Base-by-base conservation (phyloP, 2,797 vertebrate genomes). In the Glyptemys insculpta region DNA sequence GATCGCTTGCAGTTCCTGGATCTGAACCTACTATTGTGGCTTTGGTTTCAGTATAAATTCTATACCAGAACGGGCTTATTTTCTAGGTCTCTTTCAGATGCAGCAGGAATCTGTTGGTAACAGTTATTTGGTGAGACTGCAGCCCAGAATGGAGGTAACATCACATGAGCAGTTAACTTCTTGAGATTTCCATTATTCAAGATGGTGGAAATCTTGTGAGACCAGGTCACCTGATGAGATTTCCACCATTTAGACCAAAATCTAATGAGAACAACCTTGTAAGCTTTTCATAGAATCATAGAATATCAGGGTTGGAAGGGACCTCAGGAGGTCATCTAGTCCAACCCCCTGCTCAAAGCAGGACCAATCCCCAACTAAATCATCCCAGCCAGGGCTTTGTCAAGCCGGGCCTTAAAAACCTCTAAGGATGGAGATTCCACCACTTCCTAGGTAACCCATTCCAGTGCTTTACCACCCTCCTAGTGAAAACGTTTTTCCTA, bases 211-310 rank as follows among this genome's bases (percentile, higher is more conserved):
- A 37, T 80, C 50, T 57, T 1, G 0, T 8, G 9, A 88, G 0
- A 68, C 8, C 3, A 74, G 50, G 29, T 62, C 54, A 76, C 37
- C 6, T 47, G 15, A 19, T 52, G 23, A 84, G 49, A 81, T 5
- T 93, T 91, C 41, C 44, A 18, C 62, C 7, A 44, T 54, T 47
- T 83, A 47, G 5, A 78, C 49, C 27, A 86, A 85, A 93, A 89
- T 0, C 1, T 1, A 87, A 6, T 1, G 3, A 89, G 62, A 10
- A 44, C 85, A 5, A 79, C 50, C 56, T 62, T 91, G n/a, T 27
- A 6, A 1, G 1, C 34, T 27, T 88, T 68, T 44, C 44, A 44
- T 8, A 44, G 41, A 41, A 41, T 41, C 41, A 41, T 41, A 44
- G 41, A 44, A 44, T 44, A 44, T 44, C 41, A 44, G 44, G 44